phyloP scores from a whole-genome alignment of 1,140 invertebrate species.

The Drosophila guanche region DNA sequence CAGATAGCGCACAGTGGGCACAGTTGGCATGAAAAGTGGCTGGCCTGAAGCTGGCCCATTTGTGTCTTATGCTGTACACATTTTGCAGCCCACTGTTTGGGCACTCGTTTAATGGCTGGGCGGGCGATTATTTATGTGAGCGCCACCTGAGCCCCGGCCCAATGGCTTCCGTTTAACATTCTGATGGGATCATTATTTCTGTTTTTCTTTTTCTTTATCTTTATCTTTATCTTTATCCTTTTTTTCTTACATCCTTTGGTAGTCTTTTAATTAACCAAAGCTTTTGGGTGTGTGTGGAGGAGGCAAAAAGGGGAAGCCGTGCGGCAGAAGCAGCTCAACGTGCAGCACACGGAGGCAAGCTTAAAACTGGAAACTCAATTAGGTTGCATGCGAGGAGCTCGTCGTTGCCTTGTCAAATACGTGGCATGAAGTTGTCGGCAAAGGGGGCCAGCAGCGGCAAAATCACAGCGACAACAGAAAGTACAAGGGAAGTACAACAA shows the following conservation, averaged over 20 bases:
- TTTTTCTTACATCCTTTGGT: no score
- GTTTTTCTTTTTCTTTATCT: slow-evolving; percentile 24
- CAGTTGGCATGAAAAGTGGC: no score
- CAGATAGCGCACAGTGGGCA: slow-evolving; percentile 18
- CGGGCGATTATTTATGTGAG: slow-evolving; percentile 30
- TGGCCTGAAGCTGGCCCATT: neutral
- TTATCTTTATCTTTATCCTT: slow-evolving; percentile 5
- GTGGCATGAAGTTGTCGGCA: slow-evolving; percentile 37
- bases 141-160: neutral
- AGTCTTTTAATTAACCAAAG: no score
- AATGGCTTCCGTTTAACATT: slow-evolving; percentile 43
- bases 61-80: neutral
- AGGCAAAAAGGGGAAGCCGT: neutral
- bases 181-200: slow-evolving; percentile 45
- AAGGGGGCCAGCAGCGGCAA: slow-evolving; percentile 13
- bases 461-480: slow-evolving; percentile 80
- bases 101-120: slow-evolving; percentile 13
- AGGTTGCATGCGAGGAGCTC: slow-evolving; percentile 71
- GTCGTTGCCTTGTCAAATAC: slow-evolving; percentile 71
- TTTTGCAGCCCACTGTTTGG: slow-evolving; percentile 1
- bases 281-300: no score
- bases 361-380: slow-evolving; percentile 72
- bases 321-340: slow-evolving; percentile 3
- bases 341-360: slow-evolving; percentile 26
- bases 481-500: slow-evolving; percentile 78